These are phyloP conservation scores for Eucriotettix oculatus DNA, from an alignment of 2,888 invertebrate species.

Conservation along the genomic window DNA sequence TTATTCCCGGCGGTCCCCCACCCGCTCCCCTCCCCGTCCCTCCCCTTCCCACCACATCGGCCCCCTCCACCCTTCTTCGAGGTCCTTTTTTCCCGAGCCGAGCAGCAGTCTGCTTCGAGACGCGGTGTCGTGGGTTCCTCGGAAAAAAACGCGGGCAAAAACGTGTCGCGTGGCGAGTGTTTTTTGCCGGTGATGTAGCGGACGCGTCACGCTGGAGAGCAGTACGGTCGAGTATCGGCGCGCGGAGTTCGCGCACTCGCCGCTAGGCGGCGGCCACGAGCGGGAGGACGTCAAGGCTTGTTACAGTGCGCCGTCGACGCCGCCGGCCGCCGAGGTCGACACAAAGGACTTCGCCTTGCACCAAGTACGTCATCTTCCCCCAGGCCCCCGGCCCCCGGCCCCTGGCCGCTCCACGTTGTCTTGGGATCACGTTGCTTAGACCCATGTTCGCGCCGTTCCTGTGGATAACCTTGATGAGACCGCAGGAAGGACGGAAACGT, in stretches of 20 bases:
- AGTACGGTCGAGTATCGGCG: conserved; percentile 39
- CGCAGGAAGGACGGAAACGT: too few relatives aligned
- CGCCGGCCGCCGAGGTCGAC: conserved; percentile 6
- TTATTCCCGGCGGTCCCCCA: conserved; percentile 9
- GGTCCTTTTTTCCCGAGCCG: conserved; percentile 8
- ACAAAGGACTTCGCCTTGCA: background rate
- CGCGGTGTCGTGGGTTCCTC: background rate
- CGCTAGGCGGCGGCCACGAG: conserved; percentile 10
- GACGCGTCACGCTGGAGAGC: conserved; percentile 31
- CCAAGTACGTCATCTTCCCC: too few relatives aligned
- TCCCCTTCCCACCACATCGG: conserved; percentile 2
- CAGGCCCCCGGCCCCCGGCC: too few relatives aligned
- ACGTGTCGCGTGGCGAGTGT: background rate
- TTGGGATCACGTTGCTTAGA: too few relatives aligned
- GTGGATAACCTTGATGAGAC: too few relatives aligned
- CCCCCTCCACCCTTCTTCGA: conserved; percentile 2
- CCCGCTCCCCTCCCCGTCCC: conserved; percentile 3
- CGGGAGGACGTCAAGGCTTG: conserved; percentile 10
- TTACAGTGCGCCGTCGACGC: conserved; percentile 12
- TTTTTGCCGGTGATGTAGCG: background rate
- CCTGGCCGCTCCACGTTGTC: too few relatives aligned
- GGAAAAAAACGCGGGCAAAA: background rate
- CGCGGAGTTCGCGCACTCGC: conserved; percentile 18
- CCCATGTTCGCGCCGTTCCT: too few relatives aligned
- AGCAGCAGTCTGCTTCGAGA: conserved; percentile 5